These are phyloP conservation scores for Dromiciops gliroides DNA, from an alignment of 2,113 vertebrate species.

Conservation along the genomic window DNA sequence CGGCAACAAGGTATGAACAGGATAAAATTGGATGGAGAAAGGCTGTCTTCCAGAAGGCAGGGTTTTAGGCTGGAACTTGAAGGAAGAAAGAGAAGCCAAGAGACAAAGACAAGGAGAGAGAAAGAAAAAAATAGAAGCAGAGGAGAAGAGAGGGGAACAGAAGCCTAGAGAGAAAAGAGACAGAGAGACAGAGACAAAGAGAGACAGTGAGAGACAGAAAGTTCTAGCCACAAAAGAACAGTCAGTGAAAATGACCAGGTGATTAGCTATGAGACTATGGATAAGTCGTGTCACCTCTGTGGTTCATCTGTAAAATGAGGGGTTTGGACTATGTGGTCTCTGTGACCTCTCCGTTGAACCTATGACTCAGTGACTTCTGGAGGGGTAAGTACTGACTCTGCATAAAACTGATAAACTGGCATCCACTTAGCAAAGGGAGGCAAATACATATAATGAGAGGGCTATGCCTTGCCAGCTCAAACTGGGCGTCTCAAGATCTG, in stretches of 20 bases:
- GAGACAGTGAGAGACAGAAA: background rate
- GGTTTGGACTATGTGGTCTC: background rate
- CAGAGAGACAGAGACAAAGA: no score
- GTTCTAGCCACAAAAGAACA: background rate
- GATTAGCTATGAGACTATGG: no score
- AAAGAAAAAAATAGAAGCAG: no score
- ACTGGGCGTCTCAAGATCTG: background rate
- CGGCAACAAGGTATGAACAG: no score
- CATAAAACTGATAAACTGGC: no score
- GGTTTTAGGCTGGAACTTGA: no score
- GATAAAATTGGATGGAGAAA: no score
- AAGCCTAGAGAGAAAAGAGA: no score
- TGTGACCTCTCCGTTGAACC: background rate
- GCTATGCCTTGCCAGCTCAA: background rate
- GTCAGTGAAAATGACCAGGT: no score
- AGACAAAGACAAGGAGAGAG: background rate
- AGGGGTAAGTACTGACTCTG: background rate
- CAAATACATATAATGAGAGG: background rate
- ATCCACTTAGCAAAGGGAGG: no score
- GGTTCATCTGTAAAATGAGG: background rate
- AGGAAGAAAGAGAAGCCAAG: background rate
- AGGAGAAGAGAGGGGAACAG: no score
- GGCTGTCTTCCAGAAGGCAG: no score
- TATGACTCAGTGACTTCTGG: background rate
- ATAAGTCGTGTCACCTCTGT: background rate